Evolutionary conservation across 2,113 vertebrate genomes (phyloP).

Genomic region (Eretmochelys imbricata): DNA sequence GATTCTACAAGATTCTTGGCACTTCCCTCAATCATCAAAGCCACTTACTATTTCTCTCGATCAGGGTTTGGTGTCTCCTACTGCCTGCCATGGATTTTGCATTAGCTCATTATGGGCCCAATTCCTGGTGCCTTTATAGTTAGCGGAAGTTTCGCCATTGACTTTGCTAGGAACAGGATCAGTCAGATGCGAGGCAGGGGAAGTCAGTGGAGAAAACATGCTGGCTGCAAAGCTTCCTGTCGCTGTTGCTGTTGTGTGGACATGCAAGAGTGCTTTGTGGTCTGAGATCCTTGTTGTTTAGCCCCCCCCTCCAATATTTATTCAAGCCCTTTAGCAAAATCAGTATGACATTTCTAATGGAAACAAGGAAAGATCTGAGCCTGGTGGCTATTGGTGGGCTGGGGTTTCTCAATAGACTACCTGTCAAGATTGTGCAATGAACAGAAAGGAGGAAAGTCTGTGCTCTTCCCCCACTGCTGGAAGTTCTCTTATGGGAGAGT

Average conservation of each 20-base stretch:
- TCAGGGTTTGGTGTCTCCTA: neutral
- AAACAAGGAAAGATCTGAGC: neutral
- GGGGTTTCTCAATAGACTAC: neutral
- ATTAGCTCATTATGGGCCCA: neutral
- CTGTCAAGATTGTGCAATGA: neutral
- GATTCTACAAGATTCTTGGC: no score
- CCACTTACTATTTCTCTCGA: no score
- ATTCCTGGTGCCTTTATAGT: neutral
- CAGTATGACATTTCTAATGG: constrained; percentile 1
- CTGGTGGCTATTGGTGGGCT: neutral
- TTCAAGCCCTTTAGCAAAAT: neutral
- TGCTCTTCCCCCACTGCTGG: neutral
- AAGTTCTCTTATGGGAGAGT: neutral
- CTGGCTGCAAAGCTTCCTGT: neutral
- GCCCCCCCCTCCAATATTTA: neutral
- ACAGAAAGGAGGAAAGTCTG: constrained; percentile 1
- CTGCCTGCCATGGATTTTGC: neutral
- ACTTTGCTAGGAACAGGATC: neutral
- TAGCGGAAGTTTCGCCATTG: neutral
- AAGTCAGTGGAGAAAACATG: neutral
- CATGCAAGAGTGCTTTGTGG: constrained; percentile 10
- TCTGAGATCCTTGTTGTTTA: neutral
- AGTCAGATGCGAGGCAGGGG: neutral
- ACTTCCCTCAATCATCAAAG: no score
- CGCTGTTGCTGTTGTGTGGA: neutral